phyloP scores from a whole-genome alignment of 30 jellyfish, hydroid and myxozoan species.

The Cassiopea andromeda region DNA sequence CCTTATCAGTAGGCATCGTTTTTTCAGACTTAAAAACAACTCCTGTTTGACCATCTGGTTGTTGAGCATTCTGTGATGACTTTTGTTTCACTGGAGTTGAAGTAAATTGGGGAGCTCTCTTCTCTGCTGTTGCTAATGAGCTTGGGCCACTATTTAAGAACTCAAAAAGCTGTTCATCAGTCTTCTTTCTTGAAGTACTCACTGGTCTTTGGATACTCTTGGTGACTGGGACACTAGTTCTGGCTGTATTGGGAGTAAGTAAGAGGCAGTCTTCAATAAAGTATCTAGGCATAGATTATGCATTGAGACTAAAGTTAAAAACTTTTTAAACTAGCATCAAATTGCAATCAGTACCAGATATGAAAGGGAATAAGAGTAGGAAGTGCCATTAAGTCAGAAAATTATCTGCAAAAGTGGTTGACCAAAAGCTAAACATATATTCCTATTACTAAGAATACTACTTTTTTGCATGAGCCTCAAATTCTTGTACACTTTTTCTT shows the following conservation, averaged over 20 bases:
- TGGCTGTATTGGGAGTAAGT: not conserved
- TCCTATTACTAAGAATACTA: too few relatives aligned
- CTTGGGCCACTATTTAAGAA: slow-evolving; percentile 81
- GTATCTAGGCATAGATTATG: too few relatives aligned
- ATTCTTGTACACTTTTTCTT: too few relatives aligned
- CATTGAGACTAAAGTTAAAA: too few relatives aligned
- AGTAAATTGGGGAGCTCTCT: slow-evolving; percentile 55
- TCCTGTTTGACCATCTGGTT: slow-evolving; percentile 2
- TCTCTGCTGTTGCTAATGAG: slow-evolving; percentile 22
- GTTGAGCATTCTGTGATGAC: not conserved
- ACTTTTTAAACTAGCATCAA: too few relatives aligned
- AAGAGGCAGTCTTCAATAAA: too few relatives aligned
- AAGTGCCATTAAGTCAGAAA: too few relatives aligned
- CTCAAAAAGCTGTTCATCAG: slow-evolving; percentile 91
- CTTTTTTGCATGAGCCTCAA: too few relatives aligned
- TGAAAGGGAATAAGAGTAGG: too few relatives aligned
- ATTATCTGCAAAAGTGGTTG: too few relatives aligned
- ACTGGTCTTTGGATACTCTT: slow-evolving; percentile 55
- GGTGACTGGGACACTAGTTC: not conserved
- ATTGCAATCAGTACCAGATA: too few relatives aligned
- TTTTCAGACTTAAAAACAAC: not conserved
- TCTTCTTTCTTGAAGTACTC: slow-evolving; percentile 68
- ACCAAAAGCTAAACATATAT: too few relatives aligned
- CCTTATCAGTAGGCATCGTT: not conserved
- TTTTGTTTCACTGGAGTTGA: slow-evolving; percentile 75